phyloP scores from a whole-genome alignment of 1,140 invertebrate genomes.

The Batillaria attramentaria region DNA sequence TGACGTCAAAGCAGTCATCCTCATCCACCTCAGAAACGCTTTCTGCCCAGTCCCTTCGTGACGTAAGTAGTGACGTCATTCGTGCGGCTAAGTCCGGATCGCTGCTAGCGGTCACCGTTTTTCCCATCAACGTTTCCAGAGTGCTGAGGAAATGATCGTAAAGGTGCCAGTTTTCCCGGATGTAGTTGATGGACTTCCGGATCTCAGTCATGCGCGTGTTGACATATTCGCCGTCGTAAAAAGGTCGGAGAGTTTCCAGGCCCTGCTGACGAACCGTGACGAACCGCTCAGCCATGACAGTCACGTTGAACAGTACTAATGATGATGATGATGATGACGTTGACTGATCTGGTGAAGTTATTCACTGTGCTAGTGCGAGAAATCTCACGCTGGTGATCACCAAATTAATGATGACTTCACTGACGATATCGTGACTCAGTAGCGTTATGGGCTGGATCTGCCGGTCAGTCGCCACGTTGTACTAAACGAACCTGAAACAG shows the following conservation, averaged over 20 bases:
- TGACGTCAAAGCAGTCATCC: not conserved
- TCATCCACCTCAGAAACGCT: not conserved
- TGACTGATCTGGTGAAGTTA: not conserved
- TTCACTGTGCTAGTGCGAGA: not conserved
- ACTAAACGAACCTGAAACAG: too few relatives aligned
- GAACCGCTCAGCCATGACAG: not conserved
- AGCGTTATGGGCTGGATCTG: too few relatives aligned
- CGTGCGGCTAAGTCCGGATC: not conserved
- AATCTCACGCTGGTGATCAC: too few relatives aligned
- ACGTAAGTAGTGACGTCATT: not conserved
- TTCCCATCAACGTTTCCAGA: not conserved
- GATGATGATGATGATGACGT: not conserved
- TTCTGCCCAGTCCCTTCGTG: not conserved
- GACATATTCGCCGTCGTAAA: not conserved
- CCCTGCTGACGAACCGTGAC: not conserved
- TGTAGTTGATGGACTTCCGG: not conserved
- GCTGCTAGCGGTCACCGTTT: not conserved
- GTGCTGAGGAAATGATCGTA: conserved; percentile 21
- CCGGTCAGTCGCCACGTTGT: too few relatives aligned
- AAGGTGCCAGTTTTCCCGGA: not conserved
- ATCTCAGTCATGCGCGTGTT: not conserved
- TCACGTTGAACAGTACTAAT: not conserved
- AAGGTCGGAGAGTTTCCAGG: not conserved
- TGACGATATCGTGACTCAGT: too few relatives aligned
- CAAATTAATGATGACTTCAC: too few relatives aligned